Evolutionary conservation across 2,888 invertebrate species (phyloP).

Genomic region (Eristalinus sepulchralis): DNA sequence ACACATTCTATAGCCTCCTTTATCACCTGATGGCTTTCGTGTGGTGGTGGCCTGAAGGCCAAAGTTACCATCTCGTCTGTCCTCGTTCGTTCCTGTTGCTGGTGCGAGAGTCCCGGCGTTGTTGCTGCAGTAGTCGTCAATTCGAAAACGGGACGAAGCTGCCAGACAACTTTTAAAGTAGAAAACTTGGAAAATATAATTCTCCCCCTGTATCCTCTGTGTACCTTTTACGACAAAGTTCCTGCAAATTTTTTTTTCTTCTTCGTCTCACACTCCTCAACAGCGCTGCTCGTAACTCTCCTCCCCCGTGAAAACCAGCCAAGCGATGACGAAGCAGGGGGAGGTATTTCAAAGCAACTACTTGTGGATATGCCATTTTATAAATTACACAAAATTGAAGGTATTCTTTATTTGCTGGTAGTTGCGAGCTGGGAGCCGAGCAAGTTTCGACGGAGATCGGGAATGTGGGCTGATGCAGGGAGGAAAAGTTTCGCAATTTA

Average conservation of each 20-base stretch:
- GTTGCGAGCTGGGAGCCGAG: slow-evolving; percentile 6
- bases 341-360: slow-evolving; percentile 63
- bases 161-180: slow-evolving; percentile 69
- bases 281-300: background rate
- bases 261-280: slow-evolving; percentile 29
- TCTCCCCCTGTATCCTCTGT: slow-evolving; percentile 27
- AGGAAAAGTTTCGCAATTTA: slow-evolving; percentile 66
- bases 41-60: slow-evolving; percentile 56
- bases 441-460: background rate
- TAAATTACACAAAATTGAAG: slow-evolving; percentile 71
- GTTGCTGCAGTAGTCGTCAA: slow-evolving; percentile 52
- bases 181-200: slow-evolving; percentile 71
- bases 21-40: slow-evolving; percentile 66
- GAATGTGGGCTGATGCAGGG: slow-evolving; percentile 3
- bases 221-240: slow-evolving; percentile 43
- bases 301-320: background rate
- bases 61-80: slow-evolving; percentile 44
- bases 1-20: slow-evolving; percentile 47
- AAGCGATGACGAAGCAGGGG: background rate
- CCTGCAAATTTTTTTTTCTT: slow-evolving; percentile 38
- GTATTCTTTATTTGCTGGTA: slow-evolving; percentile 68
- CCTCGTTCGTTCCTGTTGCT: slow-evolving; percentile 42
- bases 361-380: slow-evolving; percentile 72
- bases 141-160: slow-evolving; percentile 59
- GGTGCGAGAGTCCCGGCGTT: slow-evolving; percentile 7